Percentiles rank a stretch among this genome's conserved stretches.
Conservation (phyloP, 1,140 invertebrate species). For the Drosophila dunni region DNA sequence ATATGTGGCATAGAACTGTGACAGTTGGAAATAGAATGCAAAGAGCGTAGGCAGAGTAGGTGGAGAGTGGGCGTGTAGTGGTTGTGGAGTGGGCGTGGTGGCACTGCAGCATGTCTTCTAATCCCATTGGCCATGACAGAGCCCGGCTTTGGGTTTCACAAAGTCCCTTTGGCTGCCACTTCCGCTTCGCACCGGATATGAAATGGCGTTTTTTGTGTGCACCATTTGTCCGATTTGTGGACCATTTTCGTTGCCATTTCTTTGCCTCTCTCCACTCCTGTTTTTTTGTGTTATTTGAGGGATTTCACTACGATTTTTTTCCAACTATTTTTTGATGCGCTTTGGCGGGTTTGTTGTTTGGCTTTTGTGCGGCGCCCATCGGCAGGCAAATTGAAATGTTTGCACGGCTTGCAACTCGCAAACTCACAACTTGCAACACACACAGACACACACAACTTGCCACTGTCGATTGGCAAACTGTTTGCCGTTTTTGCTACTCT, state of each 20-base stretch:
- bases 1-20: conserved; percentile 15
- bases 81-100: background rate
- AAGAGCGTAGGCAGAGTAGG: no score
- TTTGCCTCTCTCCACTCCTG: conserved; percentile 1
- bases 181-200: conserved; percentile 75
- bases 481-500: no score
- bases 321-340: conserved; percentile 16
- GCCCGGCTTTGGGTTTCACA: conserved; percentile 60
- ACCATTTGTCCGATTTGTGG: conserved; percentile 78
- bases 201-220: conserved; percentile 62
- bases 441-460: conserved; percentile 32
- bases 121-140: conserved; percentile 48
- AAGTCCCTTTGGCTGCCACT: conserved; percentile 60
- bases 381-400: conserved; percentile 82
- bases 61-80: background rate
- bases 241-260: conserved; percentile 66
- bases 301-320: conserved; percentile 1
- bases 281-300: background rate
- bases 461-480: background rate
- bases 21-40: background rate
- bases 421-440: conserved; percentile 38
- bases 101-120: conserved; percentile 17
- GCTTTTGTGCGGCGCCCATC: conserved; percentile 67
- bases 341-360: conserved; percentile 63
- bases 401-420: conserved; percentile 54